Conservation (phyloP, 2,113 vertebrate genomes). For the Bombycilla garrulus region DNA sequence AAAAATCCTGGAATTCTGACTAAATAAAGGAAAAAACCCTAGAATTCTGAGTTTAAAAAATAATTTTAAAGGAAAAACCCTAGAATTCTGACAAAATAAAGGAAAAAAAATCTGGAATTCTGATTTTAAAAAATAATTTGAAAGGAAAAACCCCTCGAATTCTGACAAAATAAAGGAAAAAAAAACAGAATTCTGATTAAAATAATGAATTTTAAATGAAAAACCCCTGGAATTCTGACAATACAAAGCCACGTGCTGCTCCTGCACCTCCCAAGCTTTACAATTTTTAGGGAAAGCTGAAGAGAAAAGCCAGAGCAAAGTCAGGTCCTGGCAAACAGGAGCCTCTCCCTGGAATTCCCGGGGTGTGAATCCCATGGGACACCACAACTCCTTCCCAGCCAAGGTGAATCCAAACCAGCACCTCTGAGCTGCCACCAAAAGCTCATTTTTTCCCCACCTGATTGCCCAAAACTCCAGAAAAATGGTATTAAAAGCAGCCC, state of each 20-base stretch:
- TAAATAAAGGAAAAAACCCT: too few species aligned
- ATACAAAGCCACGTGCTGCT: accelerated
- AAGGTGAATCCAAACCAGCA: accelerated
- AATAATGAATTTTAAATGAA: background rate
- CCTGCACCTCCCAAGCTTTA: background rate
- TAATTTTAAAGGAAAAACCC: background rate
- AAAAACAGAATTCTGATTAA: background rate
- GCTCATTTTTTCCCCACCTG: background rate
- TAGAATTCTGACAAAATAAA: too few species aligned
- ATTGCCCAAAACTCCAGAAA: background rate
- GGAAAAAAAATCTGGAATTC: background rate
- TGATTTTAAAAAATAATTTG: background rate
- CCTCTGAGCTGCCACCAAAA: background rate
- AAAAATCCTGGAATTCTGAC: background rate
- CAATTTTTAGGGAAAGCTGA: background rate
- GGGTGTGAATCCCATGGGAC: background rate
- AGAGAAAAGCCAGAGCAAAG: background rate
- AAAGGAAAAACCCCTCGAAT: background rate
- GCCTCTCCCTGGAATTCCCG: accelerated
- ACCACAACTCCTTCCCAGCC: background rate
- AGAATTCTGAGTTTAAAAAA: background rate
- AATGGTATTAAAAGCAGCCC: background rate
- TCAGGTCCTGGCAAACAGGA: background rate
- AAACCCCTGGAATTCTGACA: background rate
- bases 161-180: background rate